Conservation (phyloP, 2,797 vertebrate genomes). For the Mustela erminea region DNA sequence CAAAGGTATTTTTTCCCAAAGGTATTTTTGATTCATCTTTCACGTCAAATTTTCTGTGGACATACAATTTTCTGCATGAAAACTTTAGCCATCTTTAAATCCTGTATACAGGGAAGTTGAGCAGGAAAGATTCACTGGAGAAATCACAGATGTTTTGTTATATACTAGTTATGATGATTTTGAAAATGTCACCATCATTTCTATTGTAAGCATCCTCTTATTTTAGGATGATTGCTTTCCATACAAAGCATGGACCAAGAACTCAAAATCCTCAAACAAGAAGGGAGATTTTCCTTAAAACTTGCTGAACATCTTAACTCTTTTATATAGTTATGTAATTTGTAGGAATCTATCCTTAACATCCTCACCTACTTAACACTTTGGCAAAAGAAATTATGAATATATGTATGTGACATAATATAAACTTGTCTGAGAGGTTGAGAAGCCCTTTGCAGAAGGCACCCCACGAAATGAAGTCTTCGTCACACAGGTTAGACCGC, state of each 20-base stretch:
- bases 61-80: constrained; percentile 38
- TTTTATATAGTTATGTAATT: neutral
- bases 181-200: constrained; percentile 44
- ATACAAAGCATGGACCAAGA: neutral
- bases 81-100: constrained; percentile 38
- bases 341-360: neutral
- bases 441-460: neutral
- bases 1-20: neutral
- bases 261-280: neutral
- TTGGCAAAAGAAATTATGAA: neutral
- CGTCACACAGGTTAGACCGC: neutral
- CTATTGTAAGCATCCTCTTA: neutral
- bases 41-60: neutral
- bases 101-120: neutral
- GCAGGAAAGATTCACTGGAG: neutral
- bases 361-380: neutral
- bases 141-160: constrained; percentile 17
- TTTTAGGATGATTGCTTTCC: neutral
- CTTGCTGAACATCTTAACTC: neutral
- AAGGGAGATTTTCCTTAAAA: neutral
- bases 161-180: neutral
- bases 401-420: neutral
- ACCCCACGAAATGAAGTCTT: neutral
- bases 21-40: neutral
- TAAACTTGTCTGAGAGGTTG: neutral